Conservation (phyloP, 2,113 vertebrate species). For the Semicossyphus pulcher region DNA sequence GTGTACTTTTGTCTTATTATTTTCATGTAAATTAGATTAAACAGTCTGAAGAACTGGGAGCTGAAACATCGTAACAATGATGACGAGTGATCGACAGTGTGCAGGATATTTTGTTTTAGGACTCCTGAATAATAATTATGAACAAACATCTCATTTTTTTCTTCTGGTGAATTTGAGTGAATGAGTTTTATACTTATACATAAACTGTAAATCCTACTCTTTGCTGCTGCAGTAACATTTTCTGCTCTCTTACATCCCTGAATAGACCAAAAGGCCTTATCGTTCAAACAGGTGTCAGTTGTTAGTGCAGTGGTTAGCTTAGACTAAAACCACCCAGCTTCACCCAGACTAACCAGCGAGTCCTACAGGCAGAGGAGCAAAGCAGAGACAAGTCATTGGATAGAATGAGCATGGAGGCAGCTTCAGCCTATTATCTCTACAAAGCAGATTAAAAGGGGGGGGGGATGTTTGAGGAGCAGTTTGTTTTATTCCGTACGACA, state of each 20-base stretch:
- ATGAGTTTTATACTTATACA: too few relatives aligned
- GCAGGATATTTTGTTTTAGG: too few relatives aligned
- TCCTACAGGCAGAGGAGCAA: constrained; percentile 51
- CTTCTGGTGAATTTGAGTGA: too few relatives aligned
- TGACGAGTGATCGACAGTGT: too few relatives aligned
- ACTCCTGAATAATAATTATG: too few relatives aligned
- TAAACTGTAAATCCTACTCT: not conserved
- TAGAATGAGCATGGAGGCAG: constrained; percentile 49
- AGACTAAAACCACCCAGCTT: constrained; percentile 70
- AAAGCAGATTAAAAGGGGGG: constrained; percentile 32
- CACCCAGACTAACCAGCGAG: constrained; percentile 59
- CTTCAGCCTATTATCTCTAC: constrained; percentile 32
- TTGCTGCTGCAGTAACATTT: not conserved
- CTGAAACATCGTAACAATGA: not conserved
- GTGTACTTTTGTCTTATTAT: not conserved
- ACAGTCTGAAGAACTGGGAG: not conserved
- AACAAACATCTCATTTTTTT: too few relatives aligned
- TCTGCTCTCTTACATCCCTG: not conserved
- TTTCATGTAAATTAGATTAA: not conserved
- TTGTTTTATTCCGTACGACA: constrained; percentile 22
- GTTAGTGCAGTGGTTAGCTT: constrained; percentile 33
- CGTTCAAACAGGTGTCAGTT: constrained; percentile 32
- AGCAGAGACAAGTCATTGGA: constrained; percentile 50
- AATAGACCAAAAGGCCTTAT: not conserved
- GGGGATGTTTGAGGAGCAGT: constrained; percentile 30